A percentile compares a stretch with the other conserved stretches of the same genome.
These are phyloP conservation scores for Cylindroiulus punctatus DNA, from an alignment of 2,888 invertebrate genomes.

Conservation along the genomic window DNA sequence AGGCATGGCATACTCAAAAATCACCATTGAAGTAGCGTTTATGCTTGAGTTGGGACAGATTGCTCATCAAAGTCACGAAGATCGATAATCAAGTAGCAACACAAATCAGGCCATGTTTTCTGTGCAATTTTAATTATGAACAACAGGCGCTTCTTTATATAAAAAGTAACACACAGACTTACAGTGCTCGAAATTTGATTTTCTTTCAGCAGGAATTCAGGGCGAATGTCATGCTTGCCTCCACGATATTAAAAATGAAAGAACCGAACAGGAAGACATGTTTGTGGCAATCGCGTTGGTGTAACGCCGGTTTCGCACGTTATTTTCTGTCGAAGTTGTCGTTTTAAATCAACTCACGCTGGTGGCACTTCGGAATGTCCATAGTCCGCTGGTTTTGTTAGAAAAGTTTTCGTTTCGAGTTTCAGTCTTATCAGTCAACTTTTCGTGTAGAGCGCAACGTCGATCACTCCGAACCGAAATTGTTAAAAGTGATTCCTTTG, in stretches of 20 bases:
- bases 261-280: slow-evolving; percentile 44
- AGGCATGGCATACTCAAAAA: no score
- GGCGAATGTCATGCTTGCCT: neutral
- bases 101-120: neutral
- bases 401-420: neutral
- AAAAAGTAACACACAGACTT: slow-evolving; percentile 43
- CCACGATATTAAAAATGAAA: slow-evolving; percentile 37
- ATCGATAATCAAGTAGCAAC: neutral
- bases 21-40: no score
- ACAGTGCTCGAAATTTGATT: slow-evolving; percentile 14
- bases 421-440: neutral
- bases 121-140: slow-evolving; percentile 30
- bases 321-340: neutral
- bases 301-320: neutral
- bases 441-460: neutral
- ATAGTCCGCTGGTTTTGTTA: neutral
- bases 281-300: neutral
- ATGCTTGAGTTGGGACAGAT: no score
- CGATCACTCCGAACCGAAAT: neutral
- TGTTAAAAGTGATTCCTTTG: neutral
- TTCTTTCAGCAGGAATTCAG: neutral
- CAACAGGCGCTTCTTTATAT: slow-evolving; percentile 2
- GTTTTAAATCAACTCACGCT: neutral
- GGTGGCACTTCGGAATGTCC: slow-evolving; percentile 40
- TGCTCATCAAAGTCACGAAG: no score